A percentile compares a stretch with the other conserved stretches of the same genome.
Evolutionary conservation across 2,113 vertebrate species (phyloP).

Genomic region (Mirza zaza): DNA sequence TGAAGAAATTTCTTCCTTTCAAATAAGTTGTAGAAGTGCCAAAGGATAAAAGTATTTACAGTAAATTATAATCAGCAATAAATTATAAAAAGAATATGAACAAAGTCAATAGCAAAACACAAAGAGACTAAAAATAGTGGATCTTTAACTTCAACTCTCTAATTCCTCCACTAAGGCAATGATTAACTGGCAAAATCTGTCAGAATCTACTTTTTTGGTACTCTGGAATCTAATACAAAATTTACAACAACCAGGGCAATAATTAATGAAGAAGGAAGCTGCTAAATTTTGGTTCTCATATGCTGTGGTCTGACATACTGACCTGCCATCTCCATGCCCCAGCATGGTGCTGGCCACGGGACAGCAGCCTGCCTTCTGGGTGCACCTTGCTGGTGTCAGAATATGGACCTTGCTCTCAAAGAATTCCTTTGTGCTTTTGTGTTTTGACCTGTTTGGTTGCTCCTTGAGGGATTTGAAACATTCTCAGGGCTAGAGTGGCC

Average conservation of each 20-base stretch:
- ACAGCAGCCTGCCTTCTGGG: neutral
- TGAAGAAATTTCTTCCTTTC: neutral
- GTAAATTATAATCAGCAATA: neutral
- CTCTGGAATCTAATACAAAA: neutral
- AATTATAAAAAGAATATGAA: neutral
- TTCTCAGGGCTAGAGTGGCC: neutral
- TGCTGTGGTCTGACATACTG: neutral
- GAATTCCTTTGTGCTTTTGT: neutral
- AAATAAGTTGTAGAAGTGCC: neutral
- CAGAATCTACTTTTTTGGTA: neutral
- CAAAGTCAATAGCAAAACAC: neutral
- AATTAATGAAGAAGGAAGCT: neutral
- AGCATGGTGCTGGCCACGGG: neutral
- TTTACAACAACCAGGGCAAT: neutral
- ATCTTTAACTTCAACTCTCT: neutral
- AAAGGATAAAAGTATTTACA: neutral
- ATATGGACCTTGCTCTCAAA: neutral
- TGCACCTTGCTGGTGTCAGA: neutral
- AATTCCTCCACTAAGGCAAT: neutral
- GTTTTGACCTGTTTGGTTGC: neutral
- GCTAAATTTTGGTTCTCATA: neutral
- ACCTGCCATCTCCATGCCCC: neutral
- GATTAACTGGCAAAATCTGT: neutral
- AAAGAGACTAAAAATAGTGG: neutral
- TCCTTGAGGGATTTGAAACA: neutral